Percentiles rank a stretch among this genome's conserved stretches.
These are phyloP conservation scores for Rhinogobius similis DNA, from an alignment of 2,113 vertebrate species.

Conservation along the genomic window DNA sequence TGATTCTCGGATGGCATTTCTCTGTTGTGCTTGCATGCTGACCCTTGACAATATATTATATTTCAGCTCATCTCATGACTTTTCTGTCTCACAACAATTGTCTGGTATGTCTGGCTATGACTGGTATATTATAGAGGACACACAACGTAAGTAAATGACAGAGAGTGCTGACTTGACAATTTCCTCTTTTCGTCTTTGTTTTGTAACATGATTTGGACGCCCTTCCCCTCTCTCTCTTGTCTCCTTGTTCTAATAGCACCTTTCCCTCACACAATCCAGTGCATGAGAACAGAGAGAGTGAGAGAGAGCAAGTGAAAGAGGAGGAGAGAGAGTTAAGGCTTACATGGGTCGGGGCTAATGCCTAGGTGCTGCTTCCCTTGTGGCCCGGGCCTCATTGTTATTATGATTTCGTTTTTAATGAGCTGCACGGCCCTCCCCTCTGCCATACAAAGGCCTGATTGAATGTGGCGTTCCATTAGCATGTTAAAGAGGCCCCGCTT, in stretches of 20 bases:
- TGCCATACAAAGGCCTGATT: conserved; percentile 74
- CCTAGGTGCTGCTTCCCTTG: conserved; percentile 57
- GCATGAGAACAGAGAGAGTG: neutral
- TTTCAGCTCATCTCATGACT: neutral
- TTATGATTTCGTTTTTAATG: conserved; percentile 76
- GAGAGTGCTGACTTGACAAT: conserved; percentile 38
- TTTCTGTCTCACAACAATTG: neutral
- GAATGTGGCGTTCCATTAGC: conserved; percentile 78
- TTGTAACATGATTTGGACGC: conserved; percentile 35
- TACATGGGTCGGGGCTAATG: conserved; percentile 1
- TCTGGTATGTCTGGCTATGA: neutral
- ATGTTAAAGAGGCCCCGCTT: conserved; percentile 77
- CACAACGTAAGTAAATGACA: neutral
- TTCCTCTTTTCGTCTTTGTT: conserved; percentile 31
- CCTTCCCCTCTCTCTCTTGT: conserved; percentile 17
- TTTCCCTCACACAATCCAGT: neutral
- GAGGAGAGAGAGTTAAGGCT: conserved; percentile 6
- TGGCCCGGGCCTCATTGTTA: conserved; percentile 64
- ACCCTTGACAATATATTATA: neutral
- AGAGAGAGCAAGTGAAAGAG: neutral
- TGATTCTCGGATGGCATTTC: too few species aligned
- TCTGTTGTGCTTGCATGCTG: too few species aligned
- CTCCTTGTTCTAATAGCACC: conserved; percentile 5
- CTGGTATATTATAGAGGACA: neutral
- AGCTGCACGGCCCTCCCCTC: conserved; percentile 58